A percentile compares a stretch with the other conserved stretches of the same genome.
Conservation (phyloP, 2,888 invertebrate species). For the Tuta absoluta region DNA sequence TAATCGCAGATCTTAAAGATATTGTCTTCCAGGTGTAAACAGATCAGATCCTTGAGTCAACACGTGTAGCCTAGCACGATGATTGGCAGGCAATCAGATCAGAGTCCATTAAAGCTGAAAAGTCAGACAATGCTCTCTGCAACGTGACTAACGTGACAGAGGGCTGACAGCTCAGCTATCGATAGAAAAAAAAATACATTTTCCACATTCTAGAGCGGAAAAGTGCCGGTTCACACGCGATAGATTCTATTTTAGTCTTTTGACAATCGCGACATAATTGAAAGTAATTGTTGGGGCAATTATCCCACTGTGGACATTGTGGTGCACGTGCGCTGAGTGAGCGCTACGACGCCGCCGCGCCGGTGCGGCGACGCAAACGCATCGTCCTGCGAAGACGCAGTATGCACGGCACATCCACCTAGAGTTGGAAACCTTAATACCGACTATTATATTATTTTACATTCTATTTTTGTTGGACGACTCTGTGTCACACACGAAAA, state of each 20-base stretch:
- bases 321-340: slow-evolving; percentile 49
- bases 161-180: slow-evolving; percentile 46
- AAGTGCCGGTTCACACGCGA: slow-evolving; percentile 74
- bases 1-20: not conserved
- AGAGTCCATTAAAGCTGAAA: slow-evolving; percentile 57
- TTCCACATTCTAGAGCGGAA: slow-evolving; percentile 69
- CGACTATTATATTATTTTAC: no score
- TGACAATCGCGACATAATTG: slow-evolving; percentile 71
- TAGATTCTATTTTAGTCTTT: slow-evolving; percentile 75
- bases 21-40: not conserved
- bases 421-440: no score
- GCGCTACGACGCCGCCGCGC: no score
- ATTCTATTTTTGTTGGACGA: no score
- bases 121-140: slow-evolving; percentile 56
- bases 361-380: not conserved
- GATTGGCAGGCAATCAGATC: slow-evolving; percentile 68
- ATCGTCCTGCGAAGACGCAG: not conserved
- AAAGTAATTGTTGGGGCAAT: slow-evolving; percentile 62
- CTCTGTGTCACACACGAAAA: no score
- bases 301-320: slow-evolving; percentile 44
- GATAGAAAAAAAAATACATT: slow-evolving; percentile 52
- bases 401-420: no score
- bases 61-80: slow-evolving; percentile 55
- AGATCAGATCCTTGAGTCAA: slow-evolving; percentile 27
- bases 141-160: slow-evolving; percentile 75